A percentile compares a stretch with the other conserved stretches of the same genome.
phyloP scores from a whole-genome alignment of 2,113 vertebrate species.

The Lepidothrix coronata region DNA sequence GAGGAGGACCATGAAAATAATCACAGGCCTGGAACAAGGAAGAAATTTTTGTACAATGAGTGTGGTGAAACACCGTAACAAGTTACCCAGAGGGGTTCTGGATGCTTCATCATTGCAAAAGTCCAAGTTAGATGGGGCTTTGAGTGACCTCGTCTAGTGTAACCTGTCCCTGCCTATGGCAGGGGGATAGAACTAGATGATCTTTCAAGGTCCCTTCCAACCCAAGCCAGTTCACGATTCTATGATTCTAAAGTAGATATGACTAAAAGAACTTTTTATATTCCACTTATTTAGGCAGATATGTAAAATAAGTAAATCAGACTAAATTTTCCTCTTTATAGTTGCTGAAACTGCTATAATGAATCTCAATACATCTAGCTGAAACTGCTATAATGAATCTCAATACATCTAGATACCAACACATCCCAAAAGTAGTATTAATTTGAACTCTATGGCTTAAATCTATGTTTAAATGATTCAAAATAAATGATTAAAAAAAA shows the following conservation, averaged over 20 bases:
- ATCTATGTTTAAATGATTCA: not conserved
- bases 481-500: not conserved
- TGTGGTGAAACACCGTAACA: rapidly evolving
- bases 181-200: not conserved
- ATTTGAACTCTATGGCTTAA: not conserved
- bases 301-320: not conserved
- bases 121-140: rapidly evolving
- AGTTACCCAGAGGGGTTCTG: rapidly evolving
- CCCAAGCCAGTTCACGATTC: not conserved
- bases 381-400: not conserved
- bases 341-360: not conserved
- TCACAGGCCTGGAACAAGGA: not conserved
- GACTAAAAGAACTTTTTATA: not conserved
- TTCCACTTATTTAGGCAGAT: not conserved
- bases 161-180: rapidly evolving
- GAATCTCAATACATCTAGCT: not conserved
- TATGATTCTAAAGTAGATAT: not conserved
- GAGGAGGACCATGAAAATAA: not conserved
- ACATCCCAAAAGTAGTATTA: not conserved
- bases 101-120: not conserved
- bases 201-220: not conserved
- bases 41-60: rapidly evolving
- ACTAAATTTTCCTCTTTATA: not conserved
- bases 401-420: not conserved
- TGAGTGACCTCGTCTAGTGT: not conserved